These are phyloP conservation scores for Muraenolepis orangiensis DNA, from an alignment of 2,797 vertebrate genomes.

Conservation along the genomic window DNA sequence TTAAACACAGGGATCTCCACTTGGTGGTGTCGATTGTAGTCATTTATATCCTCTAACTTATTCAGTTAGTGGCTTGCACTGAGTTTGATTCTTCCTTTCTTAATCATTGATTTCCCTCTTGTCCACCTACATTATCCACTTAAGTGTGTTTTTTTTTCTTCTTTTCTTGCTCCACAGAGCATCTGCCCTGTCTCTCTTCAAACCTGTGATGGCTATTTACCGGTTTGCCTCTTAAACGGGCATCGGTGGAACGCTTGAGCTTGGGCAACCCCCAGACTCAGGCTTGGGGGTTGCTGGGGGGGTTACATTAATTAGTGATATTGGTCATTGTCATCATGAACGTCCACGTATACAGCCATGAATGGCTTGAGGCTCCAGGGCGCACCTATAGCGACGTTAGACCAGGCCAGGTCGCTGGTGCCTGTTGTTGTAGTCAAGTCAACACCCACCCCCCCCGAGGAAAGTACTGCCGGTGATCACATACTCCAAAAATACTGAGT, in stretches of 20 bases:
- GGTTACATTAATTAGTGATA: too few relatives aligned
- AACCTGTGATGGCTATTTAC: not conserved
- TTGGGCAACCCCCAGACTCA: not conserved
- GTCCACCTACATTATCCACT: not conserved
- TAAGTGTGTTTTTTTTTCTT: not conserved
- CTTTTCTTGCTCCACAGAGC: not conserved
- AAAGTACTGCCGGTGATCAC: not conserved
- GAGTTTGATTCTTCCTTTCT: conserved; percentile 3
- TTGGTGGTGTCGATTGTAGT: too few relatives aligned
- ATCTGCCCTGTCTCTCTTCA: not conserved
- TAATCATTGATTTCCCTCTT: conserved; percentile 13
- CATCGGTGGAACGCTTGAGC: not conserved
- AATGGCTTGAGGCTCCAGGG: too few relatives aligned
- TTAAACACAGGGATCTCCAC: not conserved
- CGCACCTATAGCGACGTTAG: too few relatives aligned
- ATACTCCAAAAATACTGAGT: not conserved
- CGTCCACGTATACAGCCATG: too few relatives aligned
- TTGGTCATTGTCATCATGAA: not conserved
- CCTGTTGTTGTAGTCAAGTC: too few relatives aligned
- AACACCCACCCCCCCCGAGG: too few relatives aligned
- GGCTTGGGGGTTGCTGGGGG: too few relatives aligned
- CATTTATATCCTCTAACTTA: not conserved
- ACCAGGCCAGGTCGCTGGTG: too few relatives aligned
- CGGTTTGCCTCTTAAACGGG: conserved; percentile 16
- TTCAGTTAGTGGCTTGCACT: not conserved